Percentiles rank a stretch among this genome's conserved stretches.
Evolutionary conservation across 2,113 vertebrate species (phyloP).

Genomic region (Desmodus rotundus): DNA sequence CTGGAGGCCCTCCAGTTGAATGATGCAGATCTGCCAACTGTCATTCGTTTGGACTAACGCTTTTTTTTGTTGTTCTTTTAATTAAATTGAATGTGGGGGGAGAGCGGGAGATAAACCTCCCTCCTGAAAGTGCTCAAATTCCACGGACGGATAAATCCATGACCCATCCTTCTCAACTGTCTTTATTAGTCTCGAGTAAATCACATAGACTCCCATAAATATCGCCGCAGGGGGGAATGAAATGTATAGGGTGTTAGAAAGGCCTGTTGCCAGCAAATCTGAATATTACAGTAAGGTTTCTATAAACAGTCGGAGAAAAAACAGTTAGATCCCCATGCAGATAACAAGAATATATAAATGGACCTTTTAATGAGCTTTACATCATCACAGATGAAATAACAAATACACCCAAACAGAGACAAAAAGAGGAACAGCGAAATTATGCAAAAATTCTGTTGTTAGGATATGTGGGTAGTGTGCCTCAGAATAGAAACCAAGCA

Average conservation of each 20-base stretch:
- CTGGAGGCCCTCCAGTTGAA: conserved; percentile 69
- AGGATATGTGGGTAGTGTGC: conserved; percentile 62
- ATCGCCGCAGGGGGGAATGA: not conserved
- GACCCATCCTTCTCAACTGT: conserved; percentile 1
- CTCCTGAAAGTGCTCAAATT: conserved; percentile 39
- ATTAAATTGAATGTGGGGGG: not conserved
- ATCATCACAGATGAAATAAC: conserved; percentile 63
- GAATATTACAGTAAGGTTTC: conserved; percentile 31
- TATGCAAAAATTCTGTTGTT: conserved; percentile 60
- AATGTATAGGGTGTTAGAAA: not conserved
- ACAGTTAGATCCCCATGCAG: conserved; percentile 35
- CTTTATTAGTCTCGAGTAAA: conserved; percentile 40
- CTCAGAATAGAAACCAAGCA: conserved; percentile 64
- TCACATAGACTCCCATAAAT: conserved; percentile 17
- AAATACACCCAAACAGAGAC: conserved; percentile 68
- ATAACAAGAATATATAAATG: conserved; percentile 57
- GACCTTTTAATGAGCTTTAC: conserved; percentile 58
- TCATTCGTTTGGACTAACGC: conserved; percentile 44
- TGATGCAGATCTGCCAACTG: conserved; percentile 62
- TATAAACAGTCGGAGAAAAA: conserved; percentile 40
- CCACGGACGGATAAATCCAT: conserved; percentile 18
- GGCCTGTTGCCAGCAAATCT: conserved; percentile 32
- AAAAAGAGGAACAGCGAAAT: conserved; percentile 58
- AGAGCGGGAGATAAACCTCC: conserved; percentile 1
- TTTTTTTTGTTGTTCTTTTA: conserved; percentile 58